Base-by-base conservation (phyloP, 2,113 vertebrate species). In the Myrmophylax atrothorax region DNA sequence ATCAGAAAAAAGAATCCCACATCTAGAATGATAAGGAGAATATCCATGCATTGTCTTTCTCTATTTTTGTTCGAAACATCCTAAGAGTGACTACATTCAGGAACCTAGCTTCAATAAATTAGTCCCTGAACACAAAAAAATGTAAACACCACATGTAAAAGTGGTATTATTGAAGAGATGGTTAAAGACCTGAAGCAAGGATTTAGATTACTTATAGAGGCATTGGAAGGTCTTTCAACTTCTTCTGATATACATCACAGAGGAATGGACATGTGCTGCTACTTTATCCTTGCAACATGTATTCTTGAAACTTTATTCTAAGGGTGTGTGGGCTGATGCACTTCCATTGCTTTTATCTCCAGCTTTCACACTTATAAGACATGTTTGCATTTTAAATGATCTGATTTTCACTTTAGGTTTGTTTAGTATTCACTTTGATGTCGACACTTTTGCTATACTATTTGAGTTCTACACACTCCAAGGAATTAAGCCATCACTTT, bases 361-460 rank as follows among this genome's bases (percentile, higher is more conserved):
- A 56, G 26, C 20, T 91, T 92, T 88, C 72, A 66, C 35, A 29
- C 59, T 70, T 76, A 66, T n/a, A 87, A 89, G 55, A 47, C 3
- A 3, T 55, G 19, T 83, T 91, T 96, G 60, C 18, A 93, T 94
- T 82, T 95, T 96, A 93, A 91, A 96, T 91, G 3, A 75, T 88
- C 74, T 84, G 67, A 84, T 96, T 93, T 95, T 91, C 35, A 80
- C 50, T 85, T 83, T 47, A 58, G 0, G 0, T 78, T 89, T 91
- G 9, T 58, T 89, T 93, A 29, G 25, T 78, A 90, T 78, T 93
- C 85, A 91, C 63, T 96, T 91, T 90, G 83, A 78, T 91, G 66
- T 50, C 3, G 3, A 80, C 38, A 81, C 22, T 87, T 94, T 74
- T 49, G 29, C 17, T 68, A 16, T 81, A 46, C 44, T 44, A 44